These are phyloP conservation scores for Jacana jacana DNA, from an alignment of 2,113 vertebrate genomes.

Conservation along the genomic window DNA sequence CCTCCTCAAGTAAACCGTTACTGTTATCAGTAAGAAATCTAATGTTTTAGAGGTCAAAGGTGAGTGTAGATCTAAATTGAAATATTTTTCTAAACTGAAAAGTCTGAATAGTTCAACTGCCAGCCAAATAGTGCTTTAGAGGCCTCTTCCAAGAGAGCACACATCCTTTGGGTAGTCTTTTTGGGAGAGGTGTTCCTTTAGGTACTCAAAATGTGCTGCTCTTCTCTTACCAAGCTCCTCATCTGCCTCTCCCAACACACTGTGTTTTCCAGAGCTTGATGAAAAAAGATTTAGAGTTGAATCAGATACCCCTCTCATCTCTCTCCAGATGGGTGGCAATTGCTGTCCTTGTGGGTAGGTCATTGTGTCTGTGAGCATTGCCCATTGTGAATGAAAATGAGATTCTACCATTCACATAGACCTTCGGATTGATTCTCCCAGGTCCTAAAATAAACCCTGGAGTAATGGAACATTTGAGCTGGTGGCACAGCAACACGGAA, in stretches of 20 bases:
- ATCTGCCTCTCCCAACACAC: neutral
- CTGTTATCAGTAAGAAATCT: neutral
- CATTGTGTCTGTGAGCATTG: neutral
- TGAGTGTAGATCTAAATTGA: neutral
- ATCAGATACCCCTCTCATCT: neutral
- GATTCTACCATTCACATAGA: neutral
- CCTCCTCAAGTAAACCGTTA: neutral
- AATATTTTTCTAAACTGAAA: neutral
- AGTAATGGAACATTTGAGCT: neutral
- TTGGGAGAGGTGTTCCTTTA: neutral
- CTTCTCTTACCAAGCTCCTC: neutral
- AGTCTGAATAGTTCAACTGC: neutral
- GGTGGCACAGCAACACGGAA: neutral
- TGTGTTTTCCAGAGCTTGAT: conserved; percentile 2
- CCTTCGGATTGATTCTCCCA: neutral
- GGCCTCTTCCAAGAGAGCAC: neutral
- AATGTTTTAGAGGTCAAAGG: neutral
- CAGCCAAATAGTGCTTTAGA: neutral
- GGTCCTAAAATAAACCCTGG: neutral
- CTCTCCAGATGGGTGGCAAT: neutral
- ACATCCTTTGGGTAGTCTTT: neutral
- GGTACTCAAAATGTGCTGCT: neutral
- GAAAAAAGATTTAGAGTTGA: neutral
- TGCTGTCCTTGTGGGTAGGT: neutral
- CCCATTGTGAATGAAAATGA: conserved; percentile 10